A percentile compares a stretch with the other conserved stretches of the same genome.
Conservation (phyloP, 2,888 invertebrate genomes). For the Andrena marginata region DNA sequence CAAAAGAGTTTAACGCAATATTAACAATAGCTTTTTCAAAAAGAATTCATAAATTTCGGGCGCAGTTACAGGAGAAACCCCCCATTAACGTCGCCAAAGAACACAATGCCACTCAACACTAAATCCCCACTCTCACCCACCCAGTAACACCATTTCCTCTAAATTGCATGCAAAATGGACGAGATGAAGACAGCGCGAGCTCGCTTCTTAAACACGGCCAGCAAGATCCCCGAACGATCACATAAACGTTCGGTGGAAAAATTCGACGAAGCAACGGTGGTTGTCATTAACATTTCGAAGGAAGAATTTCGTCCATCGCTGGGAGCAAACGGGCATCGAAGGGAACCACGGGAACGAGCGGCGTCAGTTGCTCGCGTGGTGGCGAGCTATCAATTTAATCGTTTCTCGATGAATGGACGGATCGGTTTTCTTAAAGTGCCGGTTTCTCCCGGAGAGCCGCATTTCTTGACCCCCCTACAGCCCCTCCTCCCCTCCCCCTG, state of each 20-base stretch:
- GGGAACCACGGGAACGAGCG: neutral
- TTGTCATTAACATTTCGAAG: constrained; percentile 28
- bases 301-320: neutral
- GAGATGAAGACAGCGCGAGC: too few relatives aligned
- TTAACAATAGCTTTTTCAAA: too few relatives aligned
- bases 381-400: constrained; percentile 75
- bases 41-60: too few relatives aligned
- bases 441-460: constrained; percentile 52
- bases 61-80: too few relatives aligned
- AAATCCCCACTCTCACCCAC: too few relatives aligned
- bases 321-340: neutral
- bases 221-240: neutral
- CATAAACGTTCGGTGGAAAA: neutral
- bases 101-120: too few relatives aligned
- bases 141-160: too few relatives aligned
- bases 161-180: too few relatives aligned
- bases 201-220: too few relatives aligned
- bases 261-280: neutral
- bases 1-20: too few relatives aligned
- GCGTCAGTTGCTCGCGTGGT: constrained; percentile 64
- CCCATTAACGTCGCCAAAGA: too few relatives aligned
- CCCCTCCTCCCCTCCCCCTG: neutral
- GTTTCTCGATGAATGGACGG: constrained; percentile 73
- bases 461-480: constrained; percentile 40
- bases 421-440: constrained; percentile 81